Evolutionary conservation across 2,113 vertebrate species (phyloP), one percentile per base, ranked within the genome.

Genomic region (Ceratotherium simum): DNA sequence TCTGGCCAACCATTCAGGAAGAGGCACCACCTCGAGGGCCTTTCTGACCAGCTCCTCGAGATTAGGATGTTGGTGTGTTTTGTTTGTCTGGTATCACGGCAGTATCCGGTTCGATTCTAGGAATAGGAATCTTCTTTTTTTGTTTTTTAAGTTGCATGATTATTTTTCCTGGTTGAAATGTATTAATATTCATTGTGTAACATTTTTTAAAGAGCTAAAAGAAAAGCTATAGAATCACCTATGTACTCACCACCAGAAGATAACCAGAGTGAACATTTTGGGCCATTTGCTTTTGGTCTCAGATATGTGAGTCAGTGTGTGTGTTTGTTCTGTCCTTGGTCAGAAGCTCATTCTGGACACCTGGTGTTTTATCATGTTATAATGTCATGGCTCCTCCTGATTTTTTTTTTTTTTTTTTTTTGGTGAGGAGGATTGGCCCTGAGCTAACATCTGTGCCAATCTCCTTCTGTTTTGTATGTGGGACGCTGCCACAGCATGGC

Each of bases 151-250:
- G 39, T 58, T 29, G 51, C 5, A 0, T 82, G 48, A 17, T 81
- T 82, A 17, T 72, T 78, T 75, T 87, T 90, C 21, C 42, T 73
- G 33, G 42, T 93, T 56, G 62, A 65, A 70, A 72, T 75, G 14
- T 81, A 62, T 62, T 80, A 46, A 39, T 96, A 8, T 69, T 94
- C 20, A 62, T 64, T 72, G 42, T 39, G 4, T 72, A 36, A 39
- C 25, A 46, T 31, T 76, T 93, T 86, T 58, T 58, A 86, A 93
- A 76, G 20, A 95, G 51, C 48, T 94, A 31, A 51, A 91, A 96
- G 36, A 8, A 88, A n/a, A 13, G 54, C 12, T 75, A 72, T 80
- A 64, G 84, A 70, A 20, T 88, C 6, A 27, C 13, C 6, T 27
- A 0, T 76, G 25, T 81, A 5, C 12, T 36, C 3, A n/a, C 7